Base-by-base conservation (phyloP, 35 echinoderm and acorn worm genomes). In the Lytechinus variegatus region DNA sequence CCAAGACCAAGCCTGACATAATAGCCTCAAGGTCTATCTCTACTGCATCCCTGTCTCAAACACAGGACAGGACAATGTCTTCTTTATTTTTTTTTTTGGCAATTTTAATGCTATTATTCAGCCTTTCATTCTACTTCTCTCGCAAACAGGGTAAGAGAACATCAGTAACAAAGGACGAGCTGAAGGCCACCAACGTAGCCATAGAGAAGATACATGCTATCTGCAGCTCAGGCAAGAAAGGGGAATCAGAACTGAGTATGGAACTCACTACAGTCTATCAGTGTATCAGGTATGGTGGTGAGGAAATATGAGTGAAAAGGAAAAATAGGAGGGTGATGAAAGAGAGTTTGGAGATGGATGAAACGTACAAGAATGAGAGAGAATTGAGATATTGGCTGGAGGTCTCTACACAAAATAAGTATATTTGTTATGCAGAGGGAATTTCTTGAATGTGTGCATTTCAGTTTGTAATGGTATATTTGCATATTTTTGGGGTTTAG, bases 191-290 rank as follows among this genome's bases (percentile, higher is more conserved):
- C 2, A 96, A 94, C 6, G 95, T 95, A 86, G 98, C 97, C 9
- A 97, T 99, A 28, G 98, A 99, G 33, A 99, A 97, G 89, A 95
- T 97, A 14, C 97, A 99, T 87, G 87, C 54, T 24, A 99, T 99
- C 56, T 98, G 98, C 91, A 95, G 95, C 44, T 95, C 95, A 55
- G 96, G 98, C 54, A 96, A 97, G 86, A 98, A 98, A 90, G 96
- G 97, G 10, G 98, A 96, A 4, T 97, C 97, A 27, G 98, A 99
- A 86, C 95, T 99, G 27, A 91, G 95, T 24, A 97, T 96, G 87
- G 98, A 98, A 61, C 94, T 98, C 52, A 95, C 91, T 95, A 87
- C 90, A 44, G 94, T 99, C 52, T 99, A 97, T 94, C 97, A 99
- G 95, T 97, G 97, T 72, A 96, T 99, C 66, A 98, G 97, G 98